These are phyloP conservation scores for Elgonia sp. DNA, from an alignment of 2,888 invertebrate genomes.

Conservation along the genomic window DNA sequence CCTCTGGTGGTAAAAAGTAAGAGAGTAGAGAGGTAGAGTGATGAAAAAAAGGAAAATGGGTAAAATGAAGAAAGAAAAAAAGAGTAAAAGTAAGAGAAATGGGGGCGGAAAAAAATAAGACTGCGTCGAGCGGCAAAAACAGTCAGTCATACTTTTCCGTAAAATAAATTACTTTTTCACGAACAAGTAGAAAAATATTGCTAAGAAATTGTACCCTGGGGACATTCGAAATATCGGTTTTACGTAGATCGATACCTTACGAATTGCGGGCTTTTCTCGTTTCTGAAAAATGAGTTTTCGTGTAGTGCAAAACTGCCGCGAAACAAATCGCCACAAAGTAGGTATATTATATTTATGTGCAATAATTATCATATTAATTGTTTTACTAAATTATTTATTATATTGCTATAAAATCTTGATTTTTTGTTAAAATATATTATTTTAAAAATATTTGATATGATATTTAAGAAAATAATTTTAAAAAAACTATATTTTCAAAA, in stretches of 20 bases:
- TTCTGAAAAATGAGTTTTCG: conserved; percentile 67
- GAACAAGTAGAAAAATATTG: conserved; percentile 72
- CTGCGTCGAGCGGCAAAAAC: conserved; percentile 46
- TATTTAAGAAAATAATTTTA: too few relatives aligned
- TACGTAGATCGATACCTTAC: conserved; percentile 63
- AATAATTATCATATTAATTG: too few relatives aligned
- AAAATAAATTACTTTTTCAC: conserved; percentile 68
- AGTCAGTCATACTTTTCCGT: conserved; percentile 66
- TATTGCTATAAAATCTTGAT: too few relatives aligned
- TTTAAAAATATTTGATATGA: too few relatives aligned
- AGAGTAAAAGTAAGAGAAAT: conserved; percentile 18
- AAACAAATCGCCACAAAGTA: conserved; percentile 67
- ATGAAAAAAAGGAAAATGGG: neutral
- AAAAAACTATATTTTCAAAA: too few relatives aligned
- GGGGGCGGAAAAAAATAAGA: conserved; percentile 2
- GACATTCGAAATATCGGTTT: conserved; percentile 72
- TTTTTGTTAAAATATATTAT: too few relatives aligned
- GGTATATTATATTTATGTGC: too few relatives aligned
- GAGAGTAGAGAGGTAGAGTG: neutral
- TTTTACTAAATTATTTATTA: too few relatives aligned
- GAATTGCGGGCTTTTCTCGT: conserved; percentile 60
- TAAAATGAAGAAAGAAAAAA: conserved; percentile 4
- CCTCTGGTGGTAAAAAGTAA: conserved; percentile 25
- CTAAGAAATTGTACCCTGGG: conserved; percentile 70
- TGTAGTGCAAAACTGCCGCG: conserved; percentile 37